phyloP scores from a whole-genome alignment of 2,113 vertebrate species.

The Noturus placidus region DNA sequence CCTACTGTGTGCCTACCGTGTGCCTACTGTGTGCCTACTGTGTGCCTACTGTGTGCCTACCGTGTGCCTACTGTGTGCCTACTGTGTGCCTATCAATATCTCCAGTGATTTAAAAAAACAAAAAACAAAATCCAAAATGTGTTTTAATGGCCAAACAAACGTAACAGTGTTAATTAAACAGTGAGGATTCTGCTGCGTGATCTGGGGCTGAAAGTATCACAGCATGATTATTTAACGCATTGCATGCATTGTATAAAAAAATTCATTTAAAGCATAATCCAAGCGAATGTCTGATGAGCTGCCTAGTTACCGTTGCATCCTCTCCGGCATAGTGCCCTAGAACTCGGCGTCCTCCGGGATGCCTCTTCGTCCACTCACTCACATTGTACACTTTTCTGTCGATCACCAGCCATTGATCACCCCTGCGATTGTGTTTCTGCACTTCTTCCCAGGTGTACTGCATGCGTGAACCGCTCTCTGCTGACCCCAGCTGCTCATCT shows the following conservation, averaged over 20 bases:
- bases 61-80: too few relatives aligned
- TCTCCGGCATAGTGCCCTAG: conserved; percentile 88
- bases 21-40: too few relatives aligned
- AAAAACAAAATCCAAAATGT: too few relatives aligned
- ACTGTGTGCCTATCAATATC: neutral
- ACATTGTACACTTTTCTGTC: conserved; percentile 92
- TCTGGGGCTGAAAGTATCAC: neutral
- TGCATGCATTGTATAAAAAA: neutral
- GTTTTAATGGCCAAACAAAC: neutral
- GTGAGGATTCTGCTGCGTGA: neutral
- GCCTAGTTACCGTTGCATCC: conserved; percentile 83
- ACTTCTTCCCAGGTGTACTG: conserved; percentile 90
- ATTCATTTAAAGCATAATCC: too few relatives aligned
- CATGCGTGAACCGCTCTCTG: conserved; percentile 11
- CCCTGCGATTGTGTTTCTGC: conserved; percentile 79
- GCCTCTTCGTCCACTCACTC: conserved; percentile 82
- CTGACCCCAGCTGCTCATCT: conserved; percentile 48
- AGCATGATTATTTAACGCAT: neutral
- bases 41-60: too few relatives aligned
- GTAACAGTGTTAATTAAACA: neutral
- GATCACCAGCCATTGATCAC: conserved; percentile 91
- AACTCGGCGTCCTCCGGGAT: conserved; percentile 84
- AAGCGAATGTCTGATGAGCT: neutral
- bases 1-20: too few relatives aligned
- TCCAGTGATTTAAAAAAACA: neutral